Percentiles rank a stretch among this genome's conserved stretches.
Evolutionary conservation across 2,797 vertebrate genomes (phyloP).

Genomic region (Tokudaia tokunoshimensis): DNA sequence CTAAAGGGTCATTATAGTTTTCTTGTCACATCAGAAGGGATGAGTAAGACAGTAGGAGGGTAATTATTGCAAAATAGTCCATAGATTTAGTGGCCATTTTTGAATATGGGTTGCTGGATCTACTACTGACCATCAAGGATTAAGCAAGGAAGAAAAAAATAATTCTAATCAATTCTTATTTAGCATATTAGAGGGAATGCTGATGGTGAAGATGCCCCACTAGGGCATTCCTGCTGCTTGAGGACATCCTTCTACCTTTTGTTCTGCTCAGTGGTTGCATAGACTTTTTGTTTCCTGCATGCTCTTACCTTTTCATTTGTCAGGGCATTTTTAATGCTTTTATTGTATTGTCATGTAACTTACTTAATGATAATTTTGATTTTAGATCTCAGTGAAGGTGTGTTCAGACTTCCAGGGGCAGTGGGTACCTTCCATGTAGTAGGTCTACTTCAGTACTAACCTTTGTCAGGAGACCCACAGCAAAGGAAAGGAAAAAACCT

Average conservation of each 20-base stretch:
- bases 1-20: conserved; percentile 50
- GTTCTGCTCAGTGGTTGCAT: not conserved
- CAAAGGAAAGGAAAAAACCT: not conserved
- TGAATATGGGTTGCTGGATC: not conserved
- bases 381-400: not conserved
- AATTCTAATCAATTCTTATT: conserved; percentile 40
- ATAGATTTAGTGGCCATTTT: not conserved
- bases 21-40: conserved; percentile 57
- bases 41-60: not conserved
- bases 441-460: not conserved
- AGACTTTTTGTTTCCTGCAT: not conserved
- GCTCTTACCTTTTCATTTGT: conserved; percentile 46
- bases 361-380: conserved; percentile 1
- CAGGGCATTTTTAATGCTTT: not conserved
- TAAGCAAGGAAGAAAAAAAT: not conserved
- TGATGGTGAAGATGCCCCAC: not conserved
- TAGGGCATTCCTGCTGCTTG: not conserved
- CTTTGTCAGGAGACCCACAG: conserved; percentile 9
- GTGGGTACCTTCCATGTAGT: not conserved
- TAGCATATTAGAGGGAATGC: not conserved
- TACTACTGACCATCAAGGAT: not conserved
- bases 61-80: not conserved
- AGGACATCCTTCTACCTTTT: not conserved
- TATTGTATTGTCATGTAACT: not conserved
- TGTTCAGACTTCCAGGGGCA: not conserved